Conservation (phyloP, 2,888 invertebrate genomes). For the Campoletis raptor region DNA sequence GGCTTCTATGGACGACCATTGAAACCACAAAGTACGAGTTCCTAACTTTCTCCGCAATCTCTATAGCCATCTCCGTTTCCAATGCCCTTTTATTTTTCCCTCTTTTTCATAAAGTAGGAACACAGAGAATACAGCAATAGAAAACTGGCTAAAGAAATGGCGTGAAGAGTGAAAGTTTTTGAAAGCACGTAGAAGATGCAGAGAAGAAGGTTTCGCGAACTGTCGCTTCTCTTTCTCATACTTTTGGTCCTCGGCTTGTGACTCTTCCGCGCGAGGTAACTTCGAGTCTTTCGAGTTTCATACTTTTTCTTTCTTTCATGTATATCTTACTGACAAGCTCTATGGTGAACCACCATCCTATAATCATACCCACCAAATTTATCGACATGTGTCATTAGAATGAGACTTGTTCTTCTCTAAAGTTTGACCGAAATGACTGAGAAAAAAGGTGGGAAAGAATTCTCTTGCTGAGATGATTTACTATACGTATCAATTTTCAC, state of each 20-base stretch:
- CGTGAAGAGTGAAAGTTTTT: constrained; percentile 52
- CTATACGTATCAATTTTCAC: neutral
- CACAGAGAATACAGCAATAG: constrained; percentile 24
- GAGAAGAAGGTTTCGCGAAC: constrained; percentile 51
- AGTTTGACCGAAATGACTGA: constrained; percentile 29
- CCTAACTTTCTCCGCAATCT: constrained; percentile 48
- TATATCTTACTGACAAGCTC: constrained; percentile 43
- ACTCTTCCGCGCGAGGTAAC: constrained; percentile 40
- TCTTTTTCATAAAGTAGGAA: constrained; percentile 42
- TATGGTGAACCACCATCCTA: constrained; percentile 18
- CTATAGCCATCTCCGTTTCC: constrained; percentile 45
- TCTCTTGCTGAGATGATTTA: neutral
- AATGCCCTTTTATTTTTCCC: constrained; percentile 42
- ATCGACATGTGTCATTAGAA: constrained; percentile 64
- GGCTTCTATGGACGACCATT: constrained; percentile 7
- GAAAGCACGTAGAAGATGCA: constrained; percentile 56
- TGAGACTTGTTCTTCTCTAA: constrained; percentile 52
- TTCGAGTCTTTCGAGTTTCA: neutral
- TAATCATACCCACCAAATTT: constrained; percentile 48
- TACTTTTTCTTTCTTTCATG: constrained; percentile 16
- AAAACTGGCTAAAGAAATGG: constrained; percentile 10
- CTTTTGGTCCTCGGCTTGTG: constrained; percentile 45
- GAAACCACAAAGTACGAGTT: constrained; percentile 44
- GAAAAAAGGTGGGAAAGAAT: constrained; percentile 14
- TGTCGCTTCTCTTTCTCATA: constrained; percentile 52